Base-by-base conservation (phyloP, 1,140 invertebrate genomes). In the Bombyx mandarina region DNA sequence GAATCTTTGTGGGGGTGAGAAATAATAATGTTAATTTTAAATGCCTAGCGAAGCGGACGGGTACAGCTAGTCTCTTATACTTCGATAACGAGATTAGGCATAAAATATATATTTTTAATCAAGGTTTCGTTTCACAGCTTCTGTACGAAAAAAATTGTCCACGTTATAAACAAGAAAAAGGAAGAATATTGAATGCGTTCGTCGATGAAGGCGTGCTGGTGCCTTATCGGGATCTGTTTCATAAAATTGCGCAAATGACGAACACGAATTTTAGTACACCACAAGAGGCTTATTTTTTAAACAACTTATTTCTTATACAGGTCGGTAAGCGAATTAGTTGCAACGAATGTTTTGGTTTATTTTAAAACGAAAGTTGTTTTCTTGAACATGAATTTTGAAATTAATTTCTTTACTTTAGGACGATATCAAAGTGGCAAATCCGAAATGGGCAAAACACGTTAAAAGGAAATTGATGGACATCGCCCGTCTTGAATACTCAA, bases 361-460 rank as follows among this genome's bases (percentile, higher is more conserved):
- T 3, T 35, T 35, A 35, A 35, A 35, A 35, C 26, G 2, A 35
- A 35, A 35, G 26, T 35, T 5, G 26, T 35, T 35, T 35, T 1
- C 12, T 35, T 35, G 26, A 35, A 0, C 26, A 35, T 35, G 26
- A 35, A 3, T 35, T 35, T 35, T 35, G 2, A 35, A 35, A 35
- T 2, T 2, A 35, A 35, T 35, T 58, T 63, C 61, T 61, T 66
- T 8, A 8, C 22, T 61, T 64, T 8, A 60, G 86, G 82, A 88
- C 42, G 84, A 87, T 52, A 86, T 89, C 42, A 88, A 86, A 73
- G 82, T 88, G 50, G 62, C 82, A 9, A 88, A 82, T 73, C 88
- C 88, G 35, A 86, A 88, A 73, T 88, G 88, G 86, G 83, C 83
- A n/a, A 87, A 83, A 65, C 79, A 83, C 53, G 81, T 89, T 1